These are phyloP conservation scores for Drosophila multiciliata DNA, from an alignment of 2,888 invertebrate species.

Conservation along the genomic window DNA sequence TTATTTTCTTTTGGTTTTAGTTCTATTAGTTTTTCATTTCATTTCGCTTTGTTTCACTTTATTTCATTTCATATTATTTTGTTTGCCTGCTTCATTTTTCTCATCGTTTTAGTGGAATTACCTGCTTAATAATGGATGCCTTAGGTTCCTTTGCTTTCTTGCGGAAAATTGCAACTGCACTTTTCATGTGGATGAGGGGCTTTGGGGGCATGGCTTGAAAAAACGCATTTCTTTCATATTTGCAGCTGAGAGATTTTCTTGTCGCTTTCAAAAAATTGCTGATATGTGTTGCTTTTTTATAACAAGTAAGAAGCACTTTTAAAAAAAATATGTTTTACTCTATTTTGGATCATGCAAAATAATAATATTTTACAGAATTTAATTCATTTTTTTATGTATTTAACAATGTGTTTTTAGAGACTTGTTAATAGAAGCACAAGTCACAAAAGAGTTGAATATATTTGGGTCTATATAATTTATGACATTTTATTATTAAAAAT, in stretches of 20 bases:
- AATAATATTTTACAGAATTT: background rate
- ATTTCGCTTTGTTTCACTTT: conserved; percentile 66
- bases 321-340: background rate
- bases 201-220: background rate
- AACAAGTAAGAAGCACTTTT: background rate
- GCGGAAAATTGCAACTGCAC: conserved; percentile 41
- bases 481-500: background rate
- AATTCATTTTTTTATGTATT: background rate
- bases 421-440: background rate
- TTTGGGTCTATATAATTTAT: background rate
- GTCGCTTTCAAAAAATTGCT: conserved; percentile 5
- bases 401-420: background rate
- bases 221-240: background rate
- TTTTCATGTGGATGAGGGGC: background rate
- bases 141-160: conserved; percentile 19
- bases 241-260: conserved; percentile 17
- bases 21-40: conserved; percentile 79
- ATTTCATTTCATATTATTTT: conserved; percentile 55
- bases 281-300: conserved; percentile 19
- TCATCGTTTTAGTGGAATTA: conserved; percentile 75
- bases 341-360: background rate
- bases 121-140: conserved; percentile 73
- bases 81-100: conserved; percentile 43
- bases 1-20: conserved; percentile 54
- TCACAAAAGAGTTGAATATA: background rate